Evolutionary conservation across 2,113 vertebrate genomes (phyloP).

Genomic region (Toxotes jaculatrix): DNA sequence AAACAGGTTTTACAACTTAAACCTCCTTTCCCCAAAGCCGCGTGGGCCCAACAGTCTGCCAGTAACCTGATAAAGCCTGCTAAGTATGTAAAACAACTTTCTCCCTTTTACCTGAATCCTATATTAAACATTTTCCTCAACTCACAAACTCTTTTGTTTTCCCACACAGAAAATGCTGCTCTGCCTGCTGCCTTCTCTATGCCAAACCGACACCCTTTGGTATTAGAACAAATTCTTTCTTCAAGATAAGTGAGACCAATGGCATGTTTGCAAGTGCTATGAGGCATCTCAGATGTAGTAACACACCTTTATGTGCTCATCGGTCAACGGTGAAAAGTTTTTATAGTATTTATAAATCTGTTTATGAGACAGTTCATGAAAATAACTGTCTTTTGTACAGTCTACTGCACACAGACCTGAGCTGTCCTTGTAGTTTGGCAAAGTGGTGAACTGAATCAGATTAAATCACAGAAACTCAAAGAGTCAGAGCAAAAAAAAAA

Average conservation of each 20-base stretch:
- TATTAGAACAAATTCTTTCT: not conserved
- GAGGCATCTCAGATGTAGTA: not conserved
- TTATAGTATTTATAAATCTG: too few relatives aligned
- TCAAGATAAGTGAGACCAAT: not conserved
- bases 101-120: not conserved
- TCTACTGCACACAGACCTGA: not conserved
- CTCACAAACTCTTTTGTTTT: conserved; percentile 37
- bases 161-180: conserved; percentile 27
- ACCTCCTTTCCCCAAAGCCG: not conserved
- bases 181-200: not conserved
- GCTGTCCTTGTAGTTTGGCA: not conserved
- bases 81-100: conserved; percentile 18
- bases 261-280: conserved; percentile 4
- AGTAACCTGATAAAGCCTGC: not conserved
- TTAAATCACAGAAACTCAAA: not conserved
- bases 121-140: not conserved
- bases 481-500: not conserved
- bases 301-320: conserved; percentile 36
- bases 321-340: too few relatives aligned
- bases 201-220: not conserved
- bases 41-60: not conserved
- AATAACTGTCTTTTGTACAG: not conserved
- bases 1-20: not conserved
- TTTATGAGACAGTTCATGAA: not conserved
- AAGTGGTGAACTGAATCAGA: not conserved